Evolutionary conservation across 1,140 invertebrate species (phyloP).

Genomic region (Papilio machaon): DNA sequence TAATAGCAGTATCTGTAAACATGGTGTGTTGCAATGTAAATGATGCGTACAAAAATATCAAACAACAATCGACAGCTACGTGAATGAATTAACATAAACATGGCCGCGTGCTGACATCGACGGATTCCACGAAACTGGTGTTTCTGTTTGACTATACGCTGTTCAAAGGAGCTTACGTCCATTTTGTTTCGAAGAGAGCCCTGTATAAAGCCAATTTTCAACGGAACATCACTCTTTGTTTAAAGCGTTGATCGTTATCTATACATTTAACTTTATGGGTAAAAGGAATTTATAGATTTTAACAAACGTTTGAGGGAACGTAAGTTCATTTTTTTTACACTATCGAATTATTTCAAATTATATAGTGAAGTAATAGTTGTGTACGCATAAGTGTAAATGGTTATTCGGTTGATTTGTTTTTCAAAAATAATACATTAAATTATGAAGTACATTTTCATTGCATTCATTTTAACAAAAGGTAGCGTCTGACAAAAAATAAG

Average conservation of each 20-base stretch:
- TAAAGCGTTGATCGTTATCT: not conserved
- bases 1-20: not conserved
- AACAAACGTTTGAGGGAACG: not conserved
- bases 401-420: too few relatives aligned
- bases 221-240: slow-evolving; percentile 20
- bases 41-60: slow-evolving; percentile 20
- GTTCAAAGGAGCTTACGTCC: slow-evolving; percentile 44
- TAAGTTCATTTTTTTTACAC: not conserved
- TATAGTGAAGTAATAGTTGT: too few relatives aligned
- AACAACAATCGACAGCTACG: slow-evolving; percentile 44
- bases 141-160: slow-evolving; percentile 50
- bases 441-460: too few relatives aligned
- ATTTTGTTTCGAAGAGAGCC: slow-evolving; percentile 35
- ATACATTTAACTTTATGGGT: not conserved
- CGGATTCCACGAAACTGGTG: slow-evolving; percentile 59
- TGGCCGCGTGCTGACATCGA: slow-evolving; percentile 41
- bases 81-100: slow-evolving; percentile 60
- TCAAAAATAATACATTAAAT: too few relatives aligned
- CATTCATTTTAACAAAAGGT: too few relatives aligned
- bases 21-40: slow-evolving; percentile 1
- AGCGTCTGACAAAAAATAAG: not conserved
- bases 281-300: not conserved
- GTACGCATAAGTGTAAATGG: too few relatives aligned
- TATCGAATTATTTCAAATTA: too few relatives aligned
- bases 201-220: slow-evolving; percentile 40